A percentile compares a stretch with the other conserved stretches of the same genome.
These are phyloP conservation scores for Lithophane semibrunnea DNA, from an alignment of 2,888 invertebrate species.

Conservation along the genomic window DNA sequence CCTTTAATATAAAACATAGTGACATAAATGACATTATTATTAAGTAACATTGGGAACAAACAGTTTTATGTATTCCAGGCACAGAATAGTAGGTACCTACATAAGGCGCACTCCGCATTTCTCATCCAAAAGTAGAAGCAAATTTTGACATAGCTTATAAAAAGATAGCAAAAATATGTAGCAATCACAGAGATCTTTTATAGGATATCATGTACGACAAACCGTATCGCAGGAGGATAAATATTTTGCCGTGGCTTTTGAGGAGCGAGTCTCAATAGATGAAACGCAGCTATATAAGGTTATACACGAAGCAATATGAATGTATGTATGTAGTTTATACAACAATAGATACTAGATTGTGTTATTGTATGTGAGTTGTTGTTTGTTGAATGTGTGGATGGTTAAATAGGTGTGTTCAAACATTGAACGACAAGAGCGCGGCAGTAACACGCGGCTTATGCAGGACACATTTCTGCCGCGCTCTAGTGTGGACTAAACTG, in stretches of 20 bases:
- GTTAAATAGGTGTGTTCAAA: too few species aligned
- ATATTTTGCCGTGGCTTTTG: slow-evolving; percentile 2
- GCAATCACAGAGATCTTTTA: background rate
- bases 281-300: background rate
- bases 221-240: background rate
- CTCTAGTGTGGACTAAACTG: too few species aligned
- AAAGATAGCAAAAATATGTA: background rate
- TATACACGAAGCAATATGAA: background rate
- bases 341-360: background rate
- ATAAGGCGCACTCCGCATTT: background rate
- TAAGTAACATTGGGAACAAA: background rate
- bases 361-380: background rate
- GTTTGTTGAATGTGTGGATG: background rate
- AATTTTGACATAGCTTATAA: background rate
- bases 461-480: too few species aligned
- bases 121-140: background rate
- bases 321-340: background rate
- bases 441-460: too few species aligned
- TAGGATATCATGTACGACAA: background rate
- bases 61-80: background rate
- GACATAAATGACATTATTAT: background rate
- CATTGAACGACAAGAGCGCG: too few species aligned
- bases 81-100: background rate
- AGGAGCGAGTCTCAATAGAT: background rate
- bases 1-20: background rate